Conservation (phyloP, 2,113 vertebrate genomes). For the Pyrgilauda ruficollis region DNA sequence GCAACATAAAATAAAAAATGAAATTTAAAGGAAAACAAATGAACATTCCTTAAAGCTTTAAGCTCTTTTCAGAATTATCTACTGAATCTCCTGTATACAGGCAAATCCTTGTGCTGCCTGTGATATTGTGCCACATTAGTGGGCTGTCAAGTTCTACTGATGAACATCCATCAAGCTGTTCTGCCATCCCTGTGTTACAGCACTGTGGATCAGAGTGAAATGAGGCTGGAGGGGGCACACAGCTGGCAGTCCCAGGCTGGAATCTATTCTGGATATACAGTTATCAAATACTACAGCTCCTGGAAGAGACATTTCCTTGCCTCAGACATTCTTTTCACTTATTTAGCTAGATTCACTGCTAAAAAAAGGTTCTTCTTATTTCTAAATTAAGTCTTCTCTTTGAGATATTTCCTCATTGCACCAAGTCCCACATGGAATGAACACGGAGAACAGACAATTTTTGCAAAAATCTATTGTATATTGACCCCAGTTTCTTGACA, state of each 20-base stretch:
- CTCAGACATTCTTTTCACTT: not conserved
- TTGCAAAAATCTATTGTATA: not conserved
- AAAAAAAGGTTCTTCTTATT: not conserved
- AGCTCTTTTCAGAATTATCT: not conserved
- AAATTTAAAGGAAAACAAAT: not conserved
- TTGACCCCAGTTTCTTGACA: not conserved
- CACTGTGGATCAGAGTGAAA: not conserved
- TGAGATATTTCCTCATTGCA: not conserved
- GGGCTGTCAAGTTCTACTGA: not conserved
- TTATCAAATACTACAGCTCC: not conserved
- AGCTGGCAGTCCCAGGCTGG: not conserved
- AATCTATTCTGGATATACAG: not conserved
- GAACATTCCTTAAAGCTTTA: not conserved
- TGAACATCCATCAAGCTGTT: not conserved
- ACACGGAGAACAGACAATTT: not conserved
- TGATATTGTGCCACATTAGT: not conserved
- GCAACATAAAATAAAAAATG: not conserved
- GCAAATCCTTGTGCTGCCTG: not conserved
- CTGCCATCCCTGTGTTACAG: not conserved
- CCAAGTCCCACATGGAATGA: not conserved
- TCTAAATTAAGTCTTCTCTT: not conserved
- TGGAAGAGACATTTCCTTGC: not conserved
- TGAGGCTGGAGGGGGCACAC: not conserved
- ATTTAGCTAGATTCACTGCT: not conserved
- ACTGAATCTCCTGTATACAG: not conserved